Conservation (phyloP, 2,888 invertebrate species). For the Drosophila affinis region DNA sequence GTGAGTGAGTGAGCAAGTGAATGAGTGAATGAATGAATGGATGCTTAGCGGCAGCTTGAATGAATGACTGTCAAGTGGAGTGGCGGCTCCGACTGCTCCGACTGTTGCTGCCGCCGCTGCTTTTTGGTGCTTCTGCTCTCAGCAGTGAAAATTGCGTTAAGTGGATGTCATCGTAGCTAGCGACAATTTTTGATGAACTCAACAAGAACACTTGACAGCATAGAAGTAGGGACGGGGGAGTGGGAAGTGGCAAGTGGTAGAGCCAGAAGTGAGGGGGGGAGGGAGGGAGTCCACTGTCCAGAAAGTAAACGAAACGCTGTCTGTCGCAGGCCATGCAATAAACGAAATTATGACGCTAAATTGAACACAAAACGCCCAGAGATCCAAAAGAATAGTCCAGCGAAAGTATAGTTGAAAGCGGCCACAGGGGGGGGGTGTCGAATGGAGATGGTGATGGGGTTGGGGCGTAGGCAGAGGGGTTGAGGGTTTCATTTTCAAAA, state of each 20-base stretch:
- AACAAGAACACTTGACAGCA: constrained; percentile 77
- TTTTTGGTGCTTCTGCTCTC: constrained; percentile 1
- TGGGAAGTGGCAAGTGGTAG: background rate
- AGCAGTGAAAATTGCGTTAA: constrained; percentile 69
- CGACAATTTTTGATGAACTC: constrained; percentile 80
- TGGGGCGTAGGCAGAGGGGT: constrained; percentile 6
- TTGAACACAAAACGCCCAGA: constrained; percentile 75
- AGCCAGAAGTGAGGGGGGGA: background rate
- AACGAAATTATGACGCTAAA: constrained; percentile 80
- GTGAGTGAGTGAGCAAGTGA: constrained; percentile 53
- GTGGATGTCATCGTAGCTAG: constrained; percentile 58
- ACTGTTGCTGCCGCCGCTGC: constrained; percentile 24
- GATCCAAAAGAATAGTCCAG: constrained; percentile 47
- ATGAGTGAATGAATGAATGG: constrained; percentile 39
- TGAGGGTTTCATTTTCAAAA: constrained; percentile 52
- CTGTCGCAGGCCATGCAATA: constrained; percentile 67
- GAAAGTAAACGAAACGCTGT: constrained; percentile 56
- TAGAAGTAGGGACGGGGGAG: constrained; percentile 22
- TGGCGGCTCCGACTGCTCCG: constrained; percentile 24
- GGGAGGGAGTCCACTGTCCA: constrained; percentile 7
- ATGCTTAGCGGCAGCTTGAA: constrained; percentile 44
- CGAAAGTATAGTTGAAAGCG: constrained; percentile 45
- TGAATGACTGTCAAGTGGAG: constrained; percentile 68
- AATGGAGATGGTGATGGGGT: constrained; percentile 18
- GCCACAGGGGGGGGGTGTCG: constrained; percentile 7